These are phyloP conservation scores for Pseudochirops corinnae DNA, from an alignment of 2,797 vertebrate genomes.

Conservation along the genomic window DNA sequence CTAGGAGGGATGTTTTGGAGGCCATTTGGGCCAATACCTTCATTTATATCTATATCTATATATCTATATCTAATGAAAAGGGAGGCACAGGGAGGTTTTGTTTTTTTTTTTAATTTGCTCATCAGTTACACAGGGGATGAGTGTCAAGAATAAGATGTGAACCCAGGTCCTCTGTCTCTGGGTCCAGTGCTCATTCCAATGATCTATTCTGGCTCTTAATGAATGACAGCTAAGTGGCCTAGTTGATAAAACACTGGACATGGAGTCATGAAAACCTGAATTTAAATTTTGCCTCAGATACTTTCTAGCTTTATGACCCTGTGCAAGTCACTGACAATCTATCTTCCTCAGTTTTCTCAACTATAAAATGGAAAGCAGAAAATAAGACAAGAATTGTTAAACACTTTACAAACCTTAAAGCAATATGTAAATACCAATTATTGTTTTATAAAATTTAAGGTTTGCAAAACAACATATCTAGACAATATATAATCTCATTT, in stretches of 20 bases:
- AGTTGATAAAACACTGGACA: neutral
- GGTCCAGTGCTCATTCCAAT: neutral
- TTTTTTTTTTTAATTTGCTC: neutral
- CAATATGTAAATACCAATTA: neutral
- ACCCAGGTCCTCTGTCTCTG: neutral
- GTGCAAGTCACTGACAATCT: neutral
- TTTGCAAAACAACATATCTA: neutral
- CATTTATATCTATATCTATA: neutral
- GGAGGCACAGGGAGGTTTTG: neutral
- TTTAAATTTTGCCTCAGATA: neutral
- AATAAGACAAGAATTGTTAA: neutral
- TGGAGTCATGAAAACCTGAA: neutral
- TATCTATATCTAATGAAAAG: neutral
- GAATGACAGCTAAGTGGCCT: neutral
- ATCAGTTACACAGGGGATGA: neutral
- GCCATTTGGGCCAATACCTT: neutral
- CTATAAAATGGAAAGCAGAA: neutral
- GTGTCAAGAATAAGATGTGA: neutral
- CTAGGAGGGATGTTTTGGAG: neutral
- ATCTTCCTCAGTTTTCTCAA: neutral
- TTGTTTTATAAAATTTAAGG: neutral
- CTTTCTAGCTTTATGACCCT: neutral
- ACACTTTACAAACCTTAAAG: neutral
- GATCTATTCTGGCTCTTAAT: neutral
- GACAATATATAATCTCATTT: neutral